Evolutionary conservation across 2,113 vertebrate species (phyloP).

Genomic region (Urocynchramus pylzowi): DNA sequence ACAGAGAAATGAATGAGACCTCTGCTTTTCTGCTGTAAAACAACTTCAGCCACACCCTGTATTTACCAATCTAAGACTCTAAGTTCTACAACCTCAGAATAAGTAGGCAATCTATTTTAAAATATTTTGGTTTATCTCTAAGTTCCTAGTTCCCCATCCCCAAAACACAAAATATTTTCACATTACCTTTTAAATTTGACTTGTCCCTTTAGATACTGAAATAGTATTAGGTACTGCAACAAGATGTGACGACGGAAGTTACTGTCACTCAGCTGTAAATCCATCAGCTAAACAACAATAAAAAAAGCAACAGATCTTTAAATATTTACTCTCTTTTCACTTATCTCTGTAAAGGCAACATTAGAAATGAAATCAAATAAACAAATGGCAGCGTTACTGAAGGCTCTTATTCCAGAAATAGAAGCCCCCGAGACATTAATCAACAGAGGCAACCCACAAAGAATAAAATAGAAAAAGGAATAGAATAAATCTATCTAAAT

Average conservation of each 20-base stretch:
- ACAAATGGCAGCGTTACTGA: background rate
- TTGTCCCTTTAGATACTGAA: slow-evolving; percentile 96
- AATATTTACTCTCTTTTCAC: background rate
- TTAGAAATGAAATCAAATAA: background rate
- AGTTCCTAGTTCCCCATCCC: background rate
- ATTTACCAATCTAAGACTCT: background rate
- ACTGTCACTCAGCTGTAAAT: slow-evolving; percentile 96
- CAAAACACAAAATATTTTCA: background rate
- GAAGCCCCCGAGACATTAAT: background rate
- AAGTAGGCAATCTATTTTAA: background rate
- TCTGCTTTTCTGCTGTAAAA: background rate
- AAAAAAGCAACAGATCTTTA: background rate
- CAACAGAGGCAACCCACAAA: background rate
- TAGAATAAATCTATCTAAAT: background rate
- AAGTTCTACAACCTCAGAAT: background rate
- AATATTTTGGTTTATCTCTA: background rate
- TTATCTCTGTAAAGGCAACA: background rate
- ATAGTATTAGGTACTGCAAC: slow-evolving; percentile 95
- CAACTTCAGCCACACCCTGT: background rate
- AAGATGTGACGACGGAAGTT: slow-evolving; percentile 97
- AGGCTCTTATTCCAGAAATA: background rate
- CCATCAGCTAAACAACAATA: slow-evolving; percentile 85
- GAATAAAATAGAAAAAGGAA: background rate
- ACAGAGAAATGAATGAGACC: background rate
- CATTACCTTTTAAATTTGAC: slow-evolving; percentile 98